A percentile compares a stretch with the other conserved stretches of the same genome.
Conservation (phyloP, 2,113 vertebrate species). For the Pygathrix nemaeus region DNA sequence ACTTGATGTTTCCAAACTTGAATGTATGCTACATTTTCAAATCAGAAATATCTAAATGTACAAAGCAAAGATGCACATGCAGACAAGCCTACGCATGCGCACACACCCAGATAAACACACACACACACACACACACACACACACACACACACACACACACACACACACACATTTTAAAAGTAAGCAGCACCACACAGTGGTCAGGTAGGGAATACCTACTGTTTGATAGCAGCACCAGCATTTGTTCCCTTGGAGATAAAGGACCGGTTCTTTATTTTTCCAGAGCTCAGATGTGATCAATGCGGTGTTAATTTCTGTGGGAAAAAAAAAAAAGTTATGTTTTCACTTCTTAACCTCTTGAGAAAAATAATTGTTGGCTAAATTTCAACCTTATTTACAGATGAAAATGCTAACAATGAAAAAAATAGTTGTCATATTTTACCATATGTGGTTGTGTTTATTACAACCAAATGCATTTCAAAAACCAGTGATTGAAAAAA, state of each 20-base stretch:
- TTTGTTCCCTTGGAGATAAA: background rate
- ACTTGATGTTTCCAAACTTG: background rate
- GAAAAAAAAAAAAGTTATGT: background rate
- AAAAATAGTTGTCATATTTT: constrained; percentile 56
- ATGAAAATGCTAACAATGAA: constrained; percentile 55
- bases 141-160: constrained; percentile 19
- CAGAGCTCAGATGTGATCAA: background rate
- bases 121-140: background rate
- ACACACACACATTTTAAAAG: constrained; percentile 31
- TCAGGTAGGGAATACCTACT: background rate
- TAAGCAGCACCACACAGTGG: constrained; percentile 55
- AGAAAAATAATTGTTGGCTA: constrained; percentile 21
- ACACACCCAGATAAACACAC: background rate
- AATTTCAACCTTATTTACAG: constrained; percentile 41
- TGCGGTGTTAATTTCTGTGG: background rate
- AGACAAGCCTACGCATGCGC: background rate
- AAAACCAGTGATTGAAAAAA: constrained; percentile 52
- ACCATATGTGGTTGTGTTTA: constrained; percentile 52
- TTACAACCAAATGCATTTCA: constrained; percentile 64
- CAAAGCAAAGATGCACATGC: background rate
- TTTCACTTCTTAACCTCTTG: constrained; percentile 16
- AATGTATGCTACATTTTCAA: background rate
- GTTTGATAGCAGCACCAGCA: background rate
- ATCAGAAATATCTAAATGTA: background rate
- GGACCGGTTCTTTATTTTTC: background rate